phyloP scores from a whole-genome alignment of 1,140 invertebrate species.

The Brachionus koreanus region DNA sequence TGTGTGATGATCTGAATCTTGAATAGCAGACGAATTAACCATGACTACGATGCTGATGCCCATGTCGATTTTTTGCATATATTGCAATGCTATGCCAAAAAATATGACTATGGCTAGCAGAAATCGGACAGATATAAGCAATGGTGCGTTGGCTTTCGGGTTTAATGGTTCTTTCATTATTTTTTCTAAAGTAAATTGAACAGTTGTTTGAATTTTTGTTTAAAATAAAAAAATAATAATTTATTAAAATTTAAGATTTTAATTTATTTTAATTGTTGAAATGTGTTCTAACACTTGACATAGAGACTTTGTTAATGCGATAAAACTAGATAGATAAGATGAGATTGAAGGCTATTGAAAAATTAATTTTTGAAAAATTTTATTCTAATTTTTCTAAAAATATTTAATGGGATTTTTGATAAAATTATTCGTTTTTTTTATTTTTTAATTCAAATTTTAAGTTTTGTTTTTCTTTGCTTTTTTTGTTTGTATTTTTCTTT shows the following conservation, averaged over 20 bases:
- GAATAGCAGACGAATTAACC: slow-evolving; percentile 21
- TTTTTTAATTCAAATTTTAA: no score
- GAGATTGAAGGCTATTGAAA: background rate
- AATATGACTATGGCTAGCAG: slow-evolving; percentile 29
- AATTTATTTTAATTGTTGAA: background rate
- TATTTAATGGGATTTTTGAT: no score
- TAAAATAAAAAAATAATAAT: background rate
- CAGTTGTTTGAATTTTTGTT: background rate
- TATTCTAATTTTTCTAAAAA: background rate
- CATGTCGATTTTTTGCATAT: slow-evolving; percentile 41
- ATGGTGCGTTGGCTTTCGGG: background rate
- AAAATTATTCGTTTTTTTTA: no score
- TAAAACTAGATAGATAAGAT: background rate
- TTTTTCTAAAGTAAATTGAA: background rate
- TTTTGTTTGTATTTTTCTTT: no score
- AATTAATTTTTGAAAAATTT: background rate
- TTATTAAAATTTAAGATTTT: background rate
- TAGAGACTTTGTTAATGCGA: background rate
- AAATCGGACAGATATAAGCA: slow-evolving; percentile 34
- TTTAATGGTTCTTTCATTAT: slow-evolving; percentile 1
- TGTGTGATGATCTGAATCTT: background rate
- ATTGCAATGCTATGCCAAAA: slow-evolving; percentile 31
- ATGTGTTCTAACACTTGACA: background rate
- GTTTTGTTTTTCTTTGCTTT: no score
- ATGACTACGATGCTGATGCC: slow-evolving; percentile 24